Evolutionary conservation across 1,140 invertebrate species (phyloP).

Genomic region (Panulirus ornatus): DNA sequence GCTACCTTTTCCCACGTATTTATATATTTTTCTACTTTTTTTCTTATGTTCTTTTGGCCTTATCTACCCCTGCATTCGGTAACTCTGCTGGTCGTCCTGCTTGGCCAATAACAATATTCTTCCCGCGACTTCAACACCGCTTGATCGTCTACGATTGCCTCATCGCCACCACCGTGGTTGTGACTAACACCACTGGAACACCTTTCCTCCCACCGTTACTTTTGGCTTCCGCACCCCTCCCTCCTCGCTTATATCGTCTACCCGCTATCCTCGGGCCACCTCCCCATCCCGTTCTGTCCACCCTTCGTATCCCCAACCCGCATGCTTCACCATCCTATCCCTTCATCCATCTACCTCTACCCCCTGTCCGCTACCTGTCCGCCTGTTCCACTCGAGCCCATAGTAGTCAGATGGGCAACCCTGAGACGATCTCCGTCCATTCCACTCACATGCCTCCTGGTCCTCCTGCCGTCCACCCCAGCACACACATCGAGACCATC

Average conservation of each 20-base stretch:
- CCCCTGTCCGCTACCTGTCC: background rate
- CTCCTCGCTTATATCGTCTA: background rate
- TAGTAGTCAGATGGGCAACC: constrained; percentile 5
- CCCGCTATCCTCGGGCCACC: background rate
- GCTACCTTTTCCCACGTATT: background rate
- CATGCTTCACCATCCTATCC: background rate
- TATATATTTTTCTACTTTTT: constrained; percentile 8
- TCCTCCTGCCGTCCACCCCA: constrained; percentile 79
- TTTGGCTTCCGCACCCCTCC: background rate
- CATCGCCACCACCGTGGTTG: background rate
- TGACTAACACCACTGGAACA: background rate
- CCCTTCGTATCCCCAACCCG: constrained; percentile 1
- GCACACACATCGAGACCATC: constrained; percentile 91
- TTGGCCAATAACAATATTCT: background rate
- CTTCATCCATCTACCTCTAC: background rate
- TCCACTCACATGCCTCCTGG: constrained; percentile 13
- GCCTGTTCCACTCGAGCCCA: background rate
- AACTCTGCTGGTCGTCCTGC: background rate
- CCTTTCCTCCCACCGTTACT: background rate
- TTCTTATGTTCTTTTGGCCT: constrained; percentile 8
- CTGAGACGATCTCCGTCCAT: constrained; percentile 47
- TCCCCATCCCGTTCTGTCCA: background rate
- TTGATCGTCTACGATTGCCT: background rate
- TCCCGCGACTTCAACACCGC: background rate
- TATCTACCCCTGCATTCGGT: background rate